phyloP scores from a whole-genome alignment of 1,140 invertebrate genomes.

The Megathymus violae region DNA sequence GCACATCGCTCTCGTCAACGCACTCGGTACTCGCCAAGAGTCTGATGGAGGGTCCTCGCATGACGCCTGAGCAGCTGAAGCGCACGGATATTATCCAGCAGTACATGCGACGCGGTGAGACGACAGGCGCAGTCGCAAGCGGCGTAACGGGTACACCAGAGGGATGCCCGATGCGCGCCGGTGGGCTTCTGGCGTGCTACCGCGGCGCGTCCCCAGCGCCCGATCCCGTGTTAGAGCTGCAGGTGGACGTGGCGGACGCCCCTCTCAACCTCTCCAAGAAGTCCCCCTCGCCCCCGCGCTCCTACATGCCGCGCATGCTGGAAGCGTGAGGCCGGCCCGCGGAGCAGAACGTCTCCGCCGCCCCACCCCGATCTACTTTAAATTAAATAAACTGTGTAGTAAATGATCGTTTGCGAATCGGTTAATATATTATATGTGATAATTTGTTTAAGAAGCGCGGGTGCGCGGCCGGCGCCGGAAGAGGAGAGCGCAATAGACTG shows the following conservation, averaged over 20 bases:
- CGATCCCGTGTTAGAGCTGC: constrained; percentile 85
- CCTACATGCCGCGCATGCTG: constrained; percentile 84
- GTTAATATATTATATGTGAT: constrained; percentile 84
- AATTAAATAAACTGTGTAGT: constrained; percentile 79
- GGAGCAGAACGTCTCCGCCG: constrained; percentile 77
- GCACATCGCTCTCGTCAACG: constrained; percentile 88
- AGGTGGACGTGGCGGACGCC: constrained; percentile 91
- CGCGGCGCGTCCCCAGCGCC: constrained; percentile 81
- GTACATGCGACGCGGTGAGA: constrained; percentile 92
- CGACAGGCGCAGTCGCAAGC: too few species aligned
- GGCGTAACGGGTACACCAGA: too few species aligned
- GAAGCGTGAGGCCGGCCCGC: constrained; percentile 84
- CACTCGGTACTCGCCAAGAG: constrained; percentile 94
- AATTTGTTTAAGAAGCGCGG: constrained; percentile 82
- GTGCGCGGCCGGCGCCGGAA: constrained; percentile 81
- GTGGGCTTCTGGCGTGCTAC: too few species aligned
- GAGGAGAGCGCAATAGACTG: constrained; percentile 84
- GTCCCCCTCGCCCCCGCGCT: constrained; percentile 88
- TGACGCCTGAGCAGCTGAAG: constrained; percentile 95
- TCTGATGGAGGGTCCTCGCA: constrained; percentile 93
- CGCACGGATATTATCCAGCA: constrained; percentile 95
- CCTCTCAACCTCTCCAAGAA: constrained; percentile 95
- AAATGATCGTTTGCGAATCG: constrained; percentile 82
- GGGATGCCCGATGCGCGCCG: too few species aligned
- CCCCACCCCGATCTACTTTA: constrained; percentile 80